These are phyloP conservation scores for Drosophila mimica DNA, from an alignment of 2,888 invertebrate species.

Conservation along the genomic window DNA sequence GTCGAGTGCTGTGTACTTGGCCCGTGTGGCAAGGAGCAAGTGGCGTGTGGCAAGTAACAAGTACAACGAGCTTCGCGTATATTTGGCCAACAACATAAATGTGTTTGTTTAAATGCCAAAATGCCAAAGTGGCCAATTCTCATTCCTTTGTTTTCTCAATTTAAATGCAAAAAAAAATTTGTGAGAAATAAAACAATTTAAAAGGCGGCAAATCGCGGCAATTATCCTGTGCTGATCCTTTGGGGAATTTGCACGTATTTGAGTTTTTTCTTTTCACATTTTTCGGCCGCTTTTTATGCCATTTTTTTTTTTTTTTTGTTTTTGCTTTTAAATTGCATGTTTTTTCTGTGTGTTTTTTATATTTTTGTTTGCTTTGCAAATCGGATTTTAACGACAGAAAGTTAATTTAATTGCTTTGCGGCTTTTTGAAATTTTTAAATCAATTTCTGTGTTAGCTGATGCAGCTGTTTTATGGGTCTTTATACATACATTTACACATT, in stretches of 20 bases:
- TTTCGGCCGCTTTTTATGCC: slow-evolving; percentile 6
- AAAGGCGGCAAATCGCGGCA: slow-evolving; percentile 78
- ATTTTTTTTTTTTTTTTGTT: slow-evolving; percentile 15
- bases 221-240: slow-evolving; percentile 64
- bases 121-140: slow-evolving; percentile 51
- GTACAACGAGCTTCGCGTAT: slow-evolving; percentile 27
- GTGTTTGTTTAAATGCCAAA: slow-evolving; percentile 67
- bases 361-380: slow-evolving; percentile 18
- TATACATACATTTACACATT: neutral
- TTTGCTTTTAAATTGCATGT: neutral
- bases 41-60: slow-evolving; percentile 3
- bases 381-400: slow-evolving; percentile 43
- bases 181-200: slow-evolving; percentile 63
- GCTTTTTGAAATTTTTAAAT: slow-evolving; percentile 54
- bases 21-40: neutral
- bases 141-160: slow-evolving; percentile 3
- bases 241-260: slow-evolving; percentile 38
- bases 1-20: slow-evolving; percentile 58
- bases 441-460: slow-evolving; percentile 30
- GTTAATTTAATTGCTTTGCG: slow-evolving; percentile 54
- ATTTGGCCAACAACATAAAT: slow-evolving; percentile 74
- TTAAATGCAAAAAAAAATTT: neutral
- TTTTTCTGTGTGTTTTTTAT: slow-evolving; percentile 19
- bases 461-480: neutral
- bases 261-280: slow-evolving; percentile 32